phyloP scores from a whole-genome alignment of 92 coral and sea anemone genomes.

The Phymanthus crucifer region DNA sequence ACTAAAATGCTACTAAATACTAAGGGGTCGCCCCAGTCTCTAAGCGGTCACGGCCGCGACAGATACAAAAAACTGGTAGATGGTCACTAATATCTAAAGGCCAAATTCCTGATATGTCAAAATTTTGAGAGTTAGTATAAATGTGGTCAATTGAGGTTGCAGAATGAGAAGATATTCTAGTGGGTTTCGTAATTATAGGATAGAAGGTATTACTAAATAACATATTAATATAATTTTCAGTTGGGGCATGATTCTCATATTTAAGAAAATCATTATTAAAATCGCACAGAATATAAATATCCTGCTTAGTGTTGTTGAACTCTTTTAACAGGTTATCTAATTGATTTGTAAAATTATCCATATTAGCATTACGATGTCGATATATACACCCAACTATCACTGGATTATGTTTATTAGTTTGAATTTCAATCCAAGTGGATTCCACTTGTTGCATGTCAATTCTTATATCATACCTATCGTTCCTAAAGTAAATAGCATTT shows the following conservation, averaged over 20 bases:
- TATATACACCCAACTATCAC: constrained; percentile 57
- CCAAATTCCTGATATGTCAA: constrained; percentile 46
- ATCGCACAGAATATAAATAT: constrained; percentile 38
- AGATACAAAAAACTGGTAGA: constrained; percentile 47
- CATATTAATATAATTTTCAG: constrained; percentile 39
- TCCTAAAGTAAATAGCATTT: constrained; percentile 49
- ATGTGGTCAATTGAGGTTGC: constrained; percentile 60
- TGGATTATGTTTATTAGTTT: constrained; percentile 17
- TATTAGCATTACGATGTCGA: constrained; percentile 54
- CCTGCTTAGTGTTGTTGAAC: constrained; percentile 39
- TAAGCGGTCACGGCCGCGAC: no score
- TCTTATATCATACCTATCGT: constrained; percentile 44
- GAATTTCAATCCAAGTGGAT: constrained; percentile 56
- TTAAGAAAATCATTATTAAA: constrained; percentile 48
- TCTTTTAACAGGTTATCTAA: constrained; percentile 18
- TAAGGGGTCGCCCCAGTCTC: no score
- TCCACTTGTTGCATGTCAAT: constrained; percentile 45
- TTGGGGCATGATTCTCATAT: constrained; percentile 24
- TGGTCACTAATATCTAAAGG: constrained; percentile 48
- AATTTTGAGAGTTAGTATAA: constrained; percentile 41
- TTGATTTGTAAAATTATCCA: constrained; percentile 36
- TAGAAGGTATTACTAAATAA: constrained; percentile 25
- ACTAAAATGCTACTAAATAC: no score
- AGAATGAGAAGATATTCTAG: constrained; percentile 51
- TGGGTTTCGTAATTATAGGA: constrained; percentile 61